A percentile compares a stretch with the other conserved stretches of the same genome.
phyloP scores from a whole-genome alignment of 1,140 invertebrate genomes.

The Saxidomus purpurata region DNA sequence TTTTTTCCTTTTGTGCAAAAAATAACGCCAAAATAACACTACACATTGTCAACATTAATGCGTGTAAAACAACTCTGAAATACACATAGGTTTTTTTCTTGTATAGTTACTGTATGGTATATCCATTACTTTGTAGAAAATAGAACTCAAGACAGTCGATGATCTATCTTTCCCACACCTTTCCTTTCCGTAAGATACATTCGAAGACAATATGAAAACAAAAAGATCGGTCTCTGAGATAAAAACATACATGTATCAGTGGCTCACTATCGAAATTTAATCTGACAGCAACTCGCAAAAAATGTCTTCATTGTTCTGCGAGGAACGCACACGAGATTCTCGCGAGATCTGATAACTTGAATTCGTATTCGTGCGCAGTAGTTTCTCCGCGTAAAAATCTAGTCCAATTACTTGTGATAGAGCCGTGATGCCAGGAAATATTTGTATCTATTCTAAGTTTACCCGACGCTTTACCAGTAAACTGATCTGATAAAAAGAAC shows the following conservation, averaged over 20 bases:
- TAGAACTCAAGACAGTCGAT: background rate
- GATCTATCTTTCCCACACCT: background rate
- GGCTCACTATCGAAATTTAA: slow-evolving; percentile 26
- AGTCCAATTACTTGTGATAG: slow-evolving; percentile 2
- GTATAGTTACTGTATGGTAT: background rate
- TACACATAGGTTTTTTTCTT: no score
- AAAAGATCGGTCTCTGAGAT: slow-evolving; percentile 5
- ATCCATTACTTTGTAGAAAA: background rate
- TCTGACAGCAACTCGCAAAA: slow-evolving; percentile 39
- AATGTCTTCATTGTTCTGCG: slow-evolving; percentile 43
- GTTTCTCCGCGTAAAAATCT: slow-evolving; percentile 38
- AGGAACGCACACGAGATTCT: slow-evolving; percentile 40
- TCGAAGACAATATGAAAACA: background rate
- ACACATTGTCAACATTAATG: no score
- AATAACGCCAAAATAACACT: no score
- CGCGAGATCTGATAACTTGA: slow-evolving; percentile 33
- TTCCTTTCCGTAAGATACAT: background rate
- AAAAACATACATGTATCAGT: slow-evolving; percentile 21
- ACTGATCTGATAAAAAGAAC: slow-evolving; percentile 15
- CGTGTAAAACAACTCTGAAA: no score
- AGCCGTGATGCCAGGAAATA: background rate
- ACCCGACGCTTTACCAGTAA: background rate
- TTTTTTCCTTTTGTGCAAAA: no score
- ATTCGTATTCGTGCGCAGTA: slow-evolving; percentile 42
- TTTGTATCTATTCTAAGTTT: background rate